Percentiles rank a stretch among this genome's conserved stretches.
Conservation (phyloP, 2,113 vertebrate genomes). For the Mastomys natalensis region DNA sequence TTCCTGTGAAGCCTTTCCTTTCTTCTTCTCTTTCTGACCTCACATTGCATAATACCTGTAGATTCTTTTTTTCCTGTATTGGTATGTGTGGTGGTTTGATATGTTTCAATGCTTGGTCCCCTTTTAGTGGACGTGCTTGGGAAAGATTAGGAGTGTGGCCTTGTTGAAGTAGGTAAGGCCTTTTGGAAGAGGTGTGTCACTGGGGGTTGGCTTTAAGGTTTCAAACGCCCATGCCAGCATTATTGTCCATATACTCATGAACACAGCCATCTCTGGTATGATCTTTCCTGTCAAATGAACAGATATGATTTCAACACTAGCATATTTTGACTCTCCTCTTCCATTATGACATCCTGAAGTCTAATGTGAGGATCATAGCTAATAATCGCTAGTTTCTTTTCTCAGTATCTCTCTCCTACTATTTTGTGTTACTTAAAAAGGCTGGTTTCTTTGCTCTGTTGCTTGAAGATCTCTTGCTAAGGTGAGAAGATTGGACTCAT, state of each 20-base stretch:
- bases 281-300: conserved; percentile 88
- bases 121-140: not conserved
- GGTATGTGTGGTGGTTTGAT: conserved; percentile 80
- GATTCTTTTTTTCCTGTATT: conserved; percentile 85
- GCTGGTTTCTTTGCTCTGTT: no score
- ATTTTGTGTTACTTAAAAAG: no score
- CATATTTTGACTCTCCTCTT: conserved; percentile 92
- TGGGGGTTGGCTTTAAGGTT: not conserved
- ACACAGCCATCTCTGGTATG: conserved; percentile 74
- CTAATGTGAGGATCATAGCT: conserved; percentile 87
- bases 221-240: not conserved
- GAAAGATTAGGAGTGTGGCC: not conserved
- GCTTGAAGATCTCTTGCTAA: no score
- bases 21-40: conserved; percentile 84
- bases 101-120: not conserved
- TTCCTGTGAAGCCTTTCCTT: not conserved
- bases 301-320: conserved; percentile 90
- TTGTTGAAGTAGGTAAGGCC: not conserved
- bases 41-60: conserved; percentile 79
- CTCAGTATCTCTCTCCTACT: no score
- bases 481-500: no score
- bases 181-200: not conserved
- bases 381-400: no score
- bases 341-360: conserved; percentile 92
- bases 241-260: no score